Percentiles rank a stretch among this genome's conserved stretches.
These are phyloP conservation scores for Colius striatus DNA, from an alignment of 2,113 vertebrate genomes.

Conservation along the genomic window DNA sequence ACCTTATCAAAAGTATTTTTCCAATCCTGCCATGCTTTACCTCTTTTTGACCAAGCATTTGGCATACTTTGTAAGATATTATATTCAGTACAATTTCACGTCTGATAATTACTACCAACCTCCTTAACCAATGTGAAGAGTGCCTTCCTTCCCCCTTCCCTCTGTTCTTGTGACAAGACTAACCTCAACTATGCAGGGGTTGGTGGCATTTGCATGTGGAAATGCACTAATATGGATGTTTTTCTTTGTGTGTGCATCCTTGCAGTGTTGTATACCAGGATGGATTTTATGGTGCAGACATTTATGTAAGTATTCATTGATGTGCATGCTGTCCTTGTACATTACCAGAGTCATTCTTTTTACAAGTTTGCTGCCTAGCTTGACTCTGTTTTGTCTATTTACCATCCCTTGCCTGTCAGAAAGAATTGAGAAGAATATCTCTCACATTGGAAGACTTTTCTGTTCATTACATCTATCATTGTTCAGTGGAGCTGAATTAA, in stretches of 20 bases:
- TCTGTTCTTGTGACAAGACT: constrained; percentile 73
- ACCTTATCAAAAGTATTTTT: neutral
- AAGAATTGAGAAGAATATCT: constrained; percentile 46
- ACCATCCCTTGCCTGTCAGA: constrained; percentile 45
- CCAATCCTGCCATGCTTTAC: neutral
- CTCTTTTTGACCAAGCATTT: neutral
- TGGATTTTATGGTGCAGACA: constrained; percentile 99
- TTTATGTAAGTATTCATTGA: constrained; percentile 98
- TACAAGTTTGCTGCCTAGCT: constrained; percentile 78
- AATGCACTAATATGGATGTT: constrained; percentile 89
- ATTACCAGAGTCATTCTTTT: constrained; percentile 74
- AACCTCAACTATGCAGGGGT: constrained; percentile 77
- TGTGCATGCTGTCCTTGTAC: constrained; percentile 78
- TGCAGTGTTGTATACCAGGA: constrained; percentile 99
- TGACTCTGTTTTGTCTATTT: constrained; percentile 52
- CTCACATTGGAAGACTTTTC: constrained; percentile 53
- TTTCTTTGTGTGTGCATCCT: constrained; percentile 89
- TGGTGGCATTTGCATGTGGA: constrained; percentile 86
- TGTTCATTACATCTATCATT: constrained; percentile 47
- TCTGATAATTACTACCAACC: constrained; percentile 52
- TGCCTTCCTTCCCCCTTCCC: constrained; percentile 41
- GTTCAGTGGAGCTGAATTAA: constrained; percentile 48
- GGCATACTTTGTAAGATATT: neutral
- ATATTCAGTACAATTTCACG: neutral
- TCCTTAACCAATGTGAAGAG: constrained; percentile 71